Base-by-base conservation (phyloP, 2,888 invertebrate species). In the Tetragnatha montana region DNA sequence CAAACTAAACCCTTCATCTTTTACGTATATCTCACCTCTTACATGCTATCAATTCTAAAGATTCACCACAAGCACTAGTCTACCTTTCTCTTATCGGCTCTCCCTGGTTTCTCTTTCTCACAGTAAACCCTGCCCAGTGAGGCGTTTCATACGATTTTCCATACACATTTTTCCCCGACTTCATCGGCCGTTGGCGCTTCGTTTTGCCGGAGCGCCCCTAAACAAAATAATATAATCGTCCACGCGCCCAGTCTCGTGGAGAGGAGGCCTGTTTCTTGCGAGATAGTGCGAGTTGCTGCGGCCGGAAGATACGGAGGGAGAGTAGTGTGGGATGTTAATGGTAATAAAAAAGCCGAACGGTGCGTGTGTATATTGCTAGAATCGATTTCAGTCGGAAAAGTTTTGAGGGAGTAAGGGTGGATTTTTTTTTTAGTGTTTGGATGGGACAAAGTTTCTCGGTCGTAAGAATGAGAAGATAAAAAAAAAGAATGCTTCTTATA, bases 141-240 rank as follows among this genome's bases (percentile, higher is more conserved):
- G 50, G 50, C 76, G 50, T 76, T 76, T 50, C 49, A 50, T 76
- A 76, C 76, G 17, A 50, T 76, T 76, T 50, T 47, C 50, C 76
- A 75, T 50, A 49, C 76, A 49, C 50, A 76, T 49, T 17, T 35
- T 50, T 50, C 50, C 10, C 50, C 82, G 14, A 73, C 74, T 51
- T 60, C 22, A 60, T 51, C n/a, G 50, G 51, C 73, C 60, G 51
- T n/a, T 71, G 50, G 17, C 6, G 49, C 19, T 80, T 21, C 8
- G 19, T 47, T 81, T 49, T 19, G 0, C 70, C 6, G n/a, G 3
- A 12, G n/a, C 21, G 70, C 50, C 17, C 82, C 60, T 74, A 82
- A 82, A 82, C 74, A 82, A 82, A 82, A 82, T n/a, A n/a, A n/a
- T 74, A 82, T 74, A 82, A 82, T 82, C 73, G 82, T 74, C 82